Base-by-base conservation (phyloP, 2,113 vertebrate genomes). In the Cavia aperea region DNA sequence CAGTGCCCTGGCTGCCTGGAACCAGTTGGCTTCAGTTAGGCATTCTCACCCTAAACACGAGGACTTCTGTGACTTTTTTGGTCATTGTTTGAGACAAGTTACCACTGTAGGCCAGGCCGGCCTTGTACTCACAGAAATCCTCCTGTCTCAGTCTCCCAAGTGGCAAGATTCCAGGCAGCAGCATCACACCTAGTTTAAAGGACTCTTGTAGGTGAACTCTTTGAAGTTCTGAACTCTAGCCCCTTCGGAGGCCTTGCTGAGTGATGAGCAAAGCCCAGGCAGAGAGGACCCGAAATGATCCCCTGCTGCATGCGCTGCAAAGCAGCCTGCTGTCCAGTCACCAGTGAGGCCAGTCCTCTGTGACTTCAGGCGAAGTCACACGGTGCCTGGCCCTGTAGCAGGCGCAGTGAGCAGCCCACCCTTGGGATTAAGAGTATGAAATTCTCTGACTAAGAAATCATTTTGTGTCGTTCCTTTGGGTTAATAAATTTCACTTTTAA, bases 401-500 rank as follows among this genome's bases (percentile, higher is more conserved):
- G n/a, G 43, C 8, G 39, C 26, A 65, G 66, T 33, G 77, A 88
- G 43, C 39, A 82, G 43, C 31, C 43, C 58, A 62, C 39, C 72
- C 16, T 29, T 86, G 16, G 49, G 82, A 83, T 81, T 56, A 68
- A 62, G 89, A 88, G 63, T 33, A 36, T 68, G 60, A 12, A 36
- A 5, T 7, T 88, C 58, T 73, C 51, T 66, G 39, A 68, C 23
- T 81, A 68, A 36, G 29, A 94, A 84, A 72, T 49, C 21, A 0
- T 23, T 58, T 43, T 31, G 2, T 19, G 68, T 75, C 24, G 49
- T 82, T 66, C 39, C 29, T 88, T 62, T n/a, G 16, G 21, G 11
- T 88, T 92, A 60, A 77, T 75, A 86, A 54, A 82, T 62, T 83
- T 72, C 72, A 43, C 83, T 91, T 89, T 83, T 93, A 72, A 88